Conservation (phyloP, 2,113 vertebrate species). For the Nannobrachium achirus region DNA sequence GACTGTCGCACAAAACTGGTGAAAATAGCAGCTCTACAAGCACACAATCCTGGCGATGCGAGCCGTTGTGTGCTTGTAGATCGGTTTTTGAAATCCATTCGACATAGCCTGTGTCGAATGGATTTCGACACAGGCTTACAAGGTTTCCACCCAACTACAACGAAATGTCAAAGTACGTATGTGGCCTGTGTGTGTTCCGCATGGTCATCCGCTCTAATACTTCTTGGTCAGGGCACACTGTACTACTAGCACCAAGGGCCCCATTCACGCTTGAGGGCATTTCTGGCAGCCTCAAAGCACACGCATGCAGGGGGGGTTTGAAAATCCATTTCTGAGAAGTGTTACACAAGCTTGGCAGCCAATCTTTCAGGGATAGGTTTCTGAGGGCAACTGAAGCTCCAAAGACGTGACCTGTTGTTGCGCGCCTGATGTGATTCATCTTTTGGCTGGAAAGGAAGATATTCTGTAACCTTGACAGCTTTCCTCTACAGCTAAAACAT, state of each 20-base stretch:
- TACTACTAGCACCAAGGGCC: background rate
- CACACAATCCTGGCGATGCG: too few species aligned
- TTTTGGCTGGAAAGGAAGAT: background rate
- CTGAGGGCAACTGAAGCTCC: conserved; percentile 1
- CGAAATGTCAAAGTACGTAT: too few species aligned
- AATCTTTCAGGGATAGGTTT: background rate
- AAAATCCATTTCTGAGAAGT: background rate
- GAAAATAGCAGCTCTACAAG: too few species aligned
- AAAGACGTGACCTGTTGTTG: conserved; percentile 3
- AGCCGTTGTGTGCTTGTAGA: too few species aligned
- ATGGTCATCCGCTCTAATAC: too few species aligned
- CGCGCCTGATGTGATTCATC: background rate
- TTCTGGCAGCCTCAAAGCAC: background rate
- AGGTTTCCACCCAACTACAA: too few species aligned
- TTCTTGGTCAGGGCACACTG: background rate
- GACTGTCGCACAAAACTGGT: too few species aligned
- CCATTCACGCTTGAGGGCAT: conserved; percentile 13
- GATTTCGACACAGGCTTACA: too few species aligned
- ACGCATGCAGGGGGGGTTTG: background rate
- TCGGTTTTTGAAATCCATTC: too few species aligned
- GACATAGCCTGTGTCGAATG: too few species aligned
- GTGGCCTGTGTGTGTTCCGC: too few species aligned
- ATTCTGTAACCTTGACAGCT: background rate
- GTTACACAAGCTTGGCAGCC: background rate
- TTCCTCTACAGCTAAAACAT: too few species aligned